Conservation (phyloP, 1,140 invertebrate genomes). For the Steinernema feltiae region DNA sequence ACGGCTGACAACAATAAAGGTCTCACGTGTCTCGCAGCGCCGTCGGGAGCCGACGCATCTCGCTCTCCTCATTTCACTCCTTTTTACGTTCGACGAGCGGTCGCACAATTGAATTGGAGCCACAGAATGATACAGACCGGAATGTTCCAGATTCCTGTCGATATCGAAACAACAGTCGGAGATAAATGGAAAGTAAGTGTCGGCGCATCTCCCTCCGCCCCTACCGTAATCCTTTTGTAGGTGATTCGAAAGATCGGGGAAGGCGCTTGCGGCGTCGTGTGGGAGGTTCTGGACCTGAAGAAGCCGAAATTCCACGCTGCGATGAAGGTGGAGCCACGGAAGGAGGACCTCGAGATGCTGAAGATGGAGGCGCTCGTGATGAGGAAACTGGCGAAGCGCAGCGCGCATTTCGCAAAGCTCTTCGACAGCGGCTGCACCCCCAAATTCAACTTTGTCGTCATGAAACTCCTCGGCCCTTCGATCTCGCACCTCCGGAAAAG, state of each 20-base stretch:
- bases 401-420: constrained; percentile 4
- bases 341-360: constrained; percentile 2
- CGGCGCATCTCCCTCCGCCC: not conserved
- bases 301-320: not conserved
- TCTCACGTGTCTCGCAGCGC: too few relatives aligned
- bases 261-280: constrained; percentile 9
- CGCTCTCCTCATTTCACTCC: not conserved
- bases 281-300: not conserved
- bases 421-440: not conserved
- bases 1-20: not conserved
- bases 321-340: not conserved
- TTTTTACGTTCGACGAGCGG: not conserved
- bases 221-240: not conserved
- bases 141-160: not conserved
- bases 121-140: too few relatives aligned
- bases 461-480: constrained; percentile 1
- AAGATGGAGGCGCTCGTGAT: constrained; percentile 11
- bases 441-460: constrained; percentile 13
- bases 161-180: not conserved
- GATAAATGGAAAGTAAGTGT: constrained; percentile 2
- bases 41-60: too few relatives aligned
- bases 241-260: constrained; percentile 1
- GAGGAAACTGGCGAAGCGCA: not conserved
- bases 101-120: too few relatives aligned
- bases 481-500: not conserved